These are phyloP conservation scores for Heteromormyrus szaboi DNA, from an alignment of 2,797 vertebrate species.

Conservation along the genomic window DNA sequence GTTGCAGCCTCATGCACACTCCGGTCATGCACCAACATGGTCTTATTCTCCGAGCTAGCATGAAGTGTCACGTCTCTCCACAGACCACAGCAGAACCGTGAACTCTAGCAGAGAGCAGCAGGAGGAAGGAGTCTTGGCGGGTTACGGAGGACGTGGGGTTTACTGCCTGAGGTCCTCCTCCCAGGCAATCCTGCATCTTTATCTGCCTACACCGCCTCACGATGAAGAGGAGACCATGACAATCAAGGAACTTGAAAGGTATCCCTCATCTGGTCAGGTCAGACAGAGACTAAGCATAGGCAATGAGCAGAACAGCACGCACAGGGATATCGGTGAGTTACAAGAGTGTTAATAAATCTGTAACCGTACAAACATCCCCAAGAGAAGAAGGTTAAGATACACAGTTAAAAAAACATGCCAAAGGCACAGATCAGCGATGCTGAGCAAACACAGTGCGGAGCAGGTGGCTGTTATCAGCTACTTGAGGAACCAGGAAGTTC, in stretches of 20 bases:
- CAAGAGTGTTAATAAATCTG: background rate
- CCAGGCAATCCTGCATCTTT: constrained; percentile 24
- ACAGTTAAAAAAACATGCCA: background rate
- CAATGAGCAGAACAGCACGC: background rate
- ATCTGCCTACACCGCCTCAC: constrained; percentile 19
- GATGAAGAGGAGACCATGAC: background rate
- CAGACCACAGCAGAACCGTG: background rate
- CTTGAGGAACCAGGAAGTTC: background rate
- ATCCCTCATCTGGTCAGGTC: background rate
- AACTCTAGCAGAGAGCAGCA: background rate
- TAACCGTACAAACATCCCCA: background rate
- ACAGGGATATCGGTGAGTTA: background rate
- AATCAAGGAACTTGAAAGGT: background rate
- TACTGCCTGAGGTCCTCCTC: background rate
- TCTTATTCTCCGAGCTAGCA: background rate
- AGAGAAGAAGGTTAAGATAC: background rate
- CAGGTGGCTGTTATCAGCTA: background rate
- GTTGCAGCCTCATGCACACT: background rate
- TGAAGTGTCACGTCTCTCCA: background rate
- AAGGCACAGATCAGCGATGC: background rate
- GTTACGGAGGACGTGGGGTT: background rate
- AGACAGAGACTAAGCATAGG: background rate
- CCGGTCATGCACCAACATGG: background rate
- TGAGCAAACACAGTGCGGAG: background rate
- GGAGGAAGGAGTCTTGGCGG: background rate